phyloP scores from a whole-genome alignment of 2,797 vertebrate genomes.

The Spheniscus humboldti region DNA sequence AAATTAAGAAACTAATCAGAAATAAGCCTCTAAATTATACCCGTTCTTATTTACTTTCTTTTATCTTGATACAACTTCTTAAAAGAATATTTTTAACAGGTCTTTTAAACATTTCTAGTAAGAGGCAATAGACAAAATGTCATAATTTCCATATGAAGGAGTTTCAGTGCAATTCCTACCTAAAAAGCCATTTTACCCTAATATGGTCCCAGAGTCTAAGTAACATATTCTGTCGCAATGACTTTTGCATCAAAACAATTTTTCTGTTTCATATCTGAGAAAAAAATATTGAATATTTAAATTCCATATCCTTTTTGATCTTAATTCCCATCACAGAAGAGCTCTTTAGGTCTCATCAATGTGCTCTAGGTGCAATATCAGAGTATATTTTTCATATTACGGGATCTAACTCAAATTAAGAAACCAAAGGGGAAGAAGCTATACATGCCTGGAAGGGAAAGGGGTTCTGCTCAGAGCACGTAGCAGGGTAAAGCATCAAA shows the following conservation, averaged over 20 bases:
- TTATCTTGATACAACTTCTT: not conserved
- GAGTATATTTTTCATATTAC: constrained; percentile 47
- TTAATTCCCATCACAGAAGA: constrained; percentile 46
- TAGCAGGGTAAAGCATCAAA: constrained; percentile 26
- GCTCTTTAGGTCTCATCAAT: constrained; percentile 41
- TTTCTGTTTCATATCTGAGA: constrained; percentile 40
- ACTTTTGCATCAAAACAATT: constrained; percentile 64
- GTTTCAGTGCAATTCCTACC: constrained; percentile 23
- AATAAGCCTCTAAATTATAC: not conserved
- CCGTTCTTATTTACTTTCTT: constrained; percentile 21
- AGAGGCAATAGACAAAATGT: constrained; percentile 55
- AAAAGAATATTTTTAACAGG: constrained; percentile 30
- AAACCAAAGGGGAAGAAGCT: constrained; percentile 31
- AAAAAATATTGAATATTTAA: constrained; percentile 63
- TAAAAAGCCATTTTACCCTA: constrained; percentile 52
- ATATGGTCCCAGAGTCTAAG: constrained; percentile 36
- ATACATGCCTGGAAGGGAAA: constrained; percentile 33
- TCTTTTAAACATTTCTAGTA: constrained; percentile 48
- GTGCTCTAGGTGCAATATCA: constrained; percentile 57
- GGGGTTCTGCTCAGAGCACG: not conserved
- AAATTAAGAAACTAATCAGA: constrained; percentile 20
- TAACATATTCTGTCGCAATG: constrained; percentile 48
- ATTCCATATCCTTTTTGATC: constrained; percentile 60
- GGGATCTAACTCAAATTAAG: constrained; percentile 52
- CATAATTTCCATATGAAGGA: constrained; percentile 63